phyloP scores from a whole-genome alignment of 2,888 invertebrate species.

The Habrosyne pyritoides region DNA sequence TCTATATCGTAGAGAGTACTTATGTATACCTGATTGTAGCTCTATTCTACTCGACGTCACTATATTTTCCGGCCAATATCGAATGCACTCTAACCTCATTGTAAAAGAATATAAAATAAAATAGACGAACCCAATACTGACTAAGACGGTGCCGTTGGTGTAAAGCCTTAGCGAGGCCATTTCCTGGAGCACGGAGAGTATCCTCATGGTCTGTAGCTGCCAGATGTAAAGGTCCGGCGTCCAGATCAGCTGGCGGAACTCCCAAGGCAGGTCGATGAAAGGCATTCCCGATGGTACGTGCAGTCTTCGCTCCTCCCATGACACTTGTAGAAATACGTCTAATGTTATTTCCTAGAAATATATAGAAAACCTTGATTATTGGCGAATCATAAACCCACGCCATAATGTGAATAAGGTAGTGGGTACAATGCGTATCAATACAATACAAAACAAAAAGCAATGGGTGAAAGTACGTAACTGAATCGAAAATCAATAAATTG shows the following conservation, averaged over 20 bases:
- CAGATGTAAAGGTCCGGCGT: conserved; percentile 86
- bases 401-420: no score
- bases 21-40: no score
- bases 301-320: conserved; percentile 84
- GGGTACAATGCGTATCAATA: no score
- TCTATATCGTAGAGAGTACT: no score
- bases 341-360: conserved; percentile 84
- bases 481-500: not conserved
- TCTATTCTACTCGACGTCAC: no score
- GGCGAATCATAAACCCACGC: no score
- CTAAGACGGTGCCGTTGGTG: conserved; percentile 85
- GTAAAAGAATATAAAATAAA: conserved; percentile 29
- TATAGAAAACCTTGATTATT: not conserved
- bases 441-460: not conserved
- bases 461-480: not conserved
- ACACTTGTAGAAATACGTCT: conserved; percentile 86
- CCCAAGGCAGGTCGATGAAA: conserved; percentile 85
- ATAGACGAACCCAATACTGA: conserved; percentile 85
- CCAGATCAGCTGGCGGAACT: conserved; percentile 84
- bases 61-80: not conserved
- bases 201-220: conserved; percentile 85
- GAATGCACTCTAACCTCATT: not conserved
- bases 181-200: conserved; percentile 84
- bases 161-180: conserved; percentile 85
- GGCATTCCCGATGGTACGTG: conserved; percentile 67